phyloP scores from a whole-genome alignment of 2,888 invertebrate genomes.

The Apodemia hepburni region DNA sequence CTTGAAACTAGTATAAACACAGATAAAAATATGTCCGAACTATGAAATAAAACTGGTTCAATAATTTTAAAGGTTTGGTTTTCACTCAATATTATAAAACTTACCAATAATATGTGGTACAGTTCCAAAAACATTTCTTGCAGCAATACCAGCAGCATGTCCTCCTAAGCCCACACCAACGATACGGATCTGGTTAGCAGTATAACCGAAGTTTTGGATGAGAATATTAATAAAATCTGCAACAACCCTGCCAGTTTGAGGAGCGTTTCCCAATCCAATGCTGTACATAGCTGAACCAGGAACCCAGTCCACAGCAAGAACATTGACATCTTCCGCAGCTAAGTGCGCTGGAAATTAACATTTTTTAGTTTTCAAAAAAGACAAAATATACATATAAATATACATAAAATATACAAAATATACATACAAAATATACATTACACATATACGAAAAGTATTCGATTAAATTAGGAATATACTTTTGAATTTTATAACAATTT shows the following conservation, averaged over 20 bases:
- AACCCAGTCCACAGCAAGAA: slow-evolving; percentile 69
- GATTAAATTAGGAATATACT: too few species aligned
- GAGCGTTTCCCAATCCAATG: slow-evolving; percentile 53
- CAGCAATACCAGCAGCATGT: slow-evolving; percentile 68
- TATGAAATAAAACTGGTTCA: too few species aligned
- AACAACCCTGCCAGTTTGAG: slow-evolving; percentile 50
- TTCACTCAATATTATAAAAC: slow-evolving; percentile 19
- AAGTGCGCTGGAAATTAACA: slow-evolving; percentile 49
- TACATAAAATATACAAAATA: too few species aligned
- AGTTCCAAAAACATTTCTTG: slow-evolving; percentile 42
- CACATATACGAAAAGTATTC: too few species aligned
- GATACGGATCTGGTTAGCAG: slow-evolving; percentile 46
- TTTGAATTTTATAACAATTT: too few species aligned
- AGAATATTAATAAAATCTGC: slow-evolving; percentile 63
- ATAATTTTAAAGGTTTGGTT: too few species aligned
- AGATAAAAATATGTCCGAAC: too few species aligned
- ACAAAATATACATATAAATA: not conserved
- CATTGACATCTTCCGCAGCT: slow-evolving; percentile 50
- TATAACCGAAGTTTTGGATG: slow-evolving; percentile 45
- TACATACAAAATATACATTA: not conserved
- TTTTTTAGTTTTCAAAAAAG: not conserved
- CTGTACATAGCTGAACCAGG: slow-evolving; percentile 45
- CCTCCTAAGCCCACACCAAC: slow-evolving; percentile 67
- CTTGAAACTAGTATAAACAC: too few species aligned
- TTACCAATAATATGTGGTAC: slow-evolving; percentile 60